phyloP scores from a whole-genome alignment of 2,888 invertebrate genomes.

The Meloe dianella region DNA sequence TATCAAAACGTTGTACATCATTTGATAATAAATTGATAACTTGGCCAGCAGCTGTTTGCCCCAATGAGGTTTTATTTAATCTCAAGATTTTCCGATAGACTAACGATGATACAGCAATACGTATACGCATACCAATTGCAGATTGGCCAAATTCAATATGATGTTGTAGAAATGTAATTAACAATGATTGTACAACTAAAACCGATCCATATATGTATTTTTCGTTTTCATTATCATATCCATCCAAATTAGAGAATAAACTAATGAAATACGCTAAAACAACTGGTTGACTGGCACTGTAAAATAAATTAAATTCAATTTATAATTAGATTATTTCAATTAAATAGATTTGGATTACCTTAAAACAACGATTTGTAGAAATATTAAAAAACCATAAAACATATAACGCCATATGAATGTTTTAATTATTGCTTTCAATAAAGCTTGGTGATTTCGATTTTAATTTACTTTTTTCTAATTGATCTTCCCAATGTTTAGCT shows the following conservation, averaged over 20 bases:
- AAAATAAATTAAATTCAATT: constrained; percentile 43
- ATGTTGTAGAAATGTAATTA: constrained; percentile 65
- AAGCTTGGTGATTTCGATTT: constrained; percentile 64
- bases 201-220: constrained; percentile 66
- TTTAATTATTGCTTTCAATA: constrained; percentile 64
- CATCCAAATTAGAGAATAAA: constrained; percentile 62
- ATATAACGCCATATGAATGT: constrained; percentile 67
- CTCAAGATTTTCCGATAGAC: constrained; percentile 72
- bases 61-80: constrained; percentile 71
- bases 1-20: constrained; percentile 80
- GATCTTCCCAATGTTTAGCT: constrained; percentile 67
- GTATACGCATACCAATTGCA: constrained; percentile 75
- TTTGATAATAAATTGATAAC: constrained; percentile 83
- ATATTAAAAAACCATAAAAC: constrained; percentile 64
- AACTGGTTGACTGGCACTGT: constrained; percentile 65
- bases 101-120: constrained; percentile 77
- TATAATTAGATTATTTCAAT: too few relatives aligned
- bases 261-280: constrained; percentile 65
- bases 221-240: constrained; percentile 60
- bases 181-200: constrained; percentile 61
- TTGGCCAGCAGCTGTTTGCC: constrained; percentile 80
- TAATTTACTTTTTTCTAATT: constrained; percentile 63
- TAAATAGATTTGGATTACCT: constrained; percentile 57
- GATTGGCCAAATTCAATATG: constrained; percentile 68
- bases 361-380: constrained; percentile 62